Base-by-base conservation (phyloP, 2,888 invertebrate genomes). In the Pharmacophagus antenor region DNA sequence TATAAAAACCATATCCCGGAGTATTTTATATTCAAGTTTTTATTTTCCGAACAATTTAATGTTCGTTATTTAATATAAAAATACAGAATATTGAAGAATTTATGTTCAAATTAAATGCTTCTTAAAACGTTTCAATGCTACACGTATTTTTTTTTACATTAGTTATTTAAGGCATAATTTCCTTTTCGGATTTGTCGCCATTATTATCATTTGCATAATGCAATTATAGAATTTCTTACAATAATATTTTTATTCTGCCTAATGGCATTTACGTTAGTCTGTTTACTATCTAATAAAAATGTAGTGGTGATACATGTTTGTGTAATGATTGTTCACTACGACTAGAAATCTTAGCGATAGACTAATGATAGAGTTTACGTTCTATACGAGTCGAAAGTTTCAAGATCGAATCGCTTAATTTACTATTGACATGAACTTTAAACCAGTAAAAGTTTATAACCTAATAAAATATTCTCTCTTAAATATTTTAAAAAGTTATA, bases 1-100 rank as follows among this genome's bases (percentile, higher is more conserved):
- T 15, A 47, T n/a, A 31, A 54, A 53, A 46, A 54, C n/a, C 12
- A 22, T 22, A 47, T 47, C 42, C 42, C n/a, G 8, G 31, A 10
- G 31, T 31, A 31, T 31, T 12, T 25, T 1, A 37, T n/a, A 4
- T 37, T 6, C 3, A 4, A 8, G 15, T n/a, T 37, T 37, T 27
- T 10, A 27, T 27, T 4, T 37, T n/a, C 0, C 37, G 12, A 31
- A 12, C 7, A 37, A 37, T 37, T n/a, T n/a, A 37, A 15, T 37
- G 37, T 31, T 10, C 7, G 15, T n/a, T n/a, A n/a, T 0, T 31
- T 4, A 31, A 31, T 31, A 31, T 4, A 15, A 31, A 10, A 31
- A 31, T 31, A 2, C 3, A 31, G 1, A 31, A 3, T 15, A 1
- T 15, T 15, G 1, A 1, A 31, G 12, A 31, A 15, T n/a, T 37